Percentiles rank a stretch among this genome's conserved stretches.
Conservation (phyloP, 2,113 vertebrate species). For the Alexandromys fortis region DNA sequence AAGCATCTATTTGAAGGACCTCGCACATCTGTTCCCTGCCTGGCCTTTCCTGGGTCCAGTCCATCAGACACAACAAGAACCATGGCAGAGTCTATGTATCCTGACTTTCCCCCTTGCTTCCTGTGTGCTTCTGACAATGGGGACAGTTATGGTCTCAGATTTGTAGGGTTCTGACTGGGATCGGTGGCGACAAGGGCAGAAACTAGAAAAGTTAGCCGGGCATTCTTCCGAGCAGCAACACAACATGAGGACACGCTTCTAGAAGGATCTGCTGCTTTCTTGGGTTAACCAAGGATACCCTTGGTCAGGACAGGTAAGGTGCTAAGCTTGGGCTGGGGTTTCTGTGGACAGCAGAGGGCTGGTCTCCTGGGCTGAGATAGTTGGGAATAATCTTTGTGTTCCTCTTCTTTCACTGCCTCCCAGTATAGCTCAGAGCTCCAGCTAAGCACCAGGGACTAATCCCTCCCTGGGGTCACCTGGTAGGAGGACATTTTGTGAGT, state of each 20-base stretch:
- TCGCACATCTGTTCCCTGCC: background rate
- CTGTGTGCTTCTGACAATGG: background rate
- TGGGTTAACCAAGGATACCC: background rate
- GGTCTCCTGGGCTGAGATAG: background rate
- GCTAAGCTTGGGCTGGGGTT: background rate
- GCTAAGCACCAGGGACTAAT: background rate
- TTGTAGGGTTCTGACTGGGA: background rate
- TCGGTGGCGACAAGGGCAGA: background rate
- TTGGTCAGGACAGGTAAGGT: background rate
- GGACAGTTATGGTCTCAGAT: background rate
- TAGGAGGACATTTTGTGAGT: background rate
- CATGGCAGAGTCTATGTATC: background rate
- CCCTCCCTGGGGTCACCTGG: background rate
- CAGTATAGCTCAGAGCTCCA: background rate
- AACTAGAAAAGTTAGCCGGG: background rate
- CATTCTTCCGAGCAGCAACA: background rate
- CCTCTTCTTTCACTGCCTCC: background rate
- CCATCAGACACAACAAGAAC: background rate
- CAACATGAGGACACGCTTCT: accelerated
- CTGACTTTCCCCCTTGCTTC: background rate
- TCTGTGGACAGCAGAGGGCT: background rate
- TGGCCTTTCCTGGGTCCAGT: background rate
- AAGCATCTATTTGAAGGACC: background rate
- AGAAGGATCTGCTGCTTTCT: background rate
- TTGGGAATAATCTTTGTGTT: background rate